Base-by-base conservation (phyloP, 2,797 vertebrate species). In the Molossus molossus region DNA sequence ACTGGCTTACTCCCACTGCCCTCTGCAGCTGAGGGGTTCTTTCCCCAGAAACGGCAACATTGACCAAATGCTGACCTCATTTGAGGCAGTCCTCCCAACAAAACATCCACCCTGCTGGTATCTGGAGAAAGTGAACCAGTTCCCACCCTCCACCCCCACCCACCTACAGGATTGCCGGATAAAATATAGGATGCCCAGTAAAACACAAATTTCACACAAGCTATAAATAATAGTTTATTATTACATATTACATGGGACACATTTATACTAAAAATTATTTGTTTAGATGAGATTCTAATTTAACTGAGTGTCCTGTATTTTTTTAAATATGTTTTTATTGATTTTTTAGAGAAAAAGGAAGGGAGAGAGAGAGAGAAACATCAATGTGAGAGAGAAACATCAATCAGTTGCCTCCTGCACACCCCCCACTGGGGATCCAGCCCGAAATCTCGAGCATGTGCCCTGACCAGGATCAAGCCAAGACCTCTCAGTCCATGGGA, bases 271-370 rank as follows among this genome's bases (percentile, higher is more conserved):
- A 40, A 55, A 70, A 20, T 27, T 64, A 70, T 40, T 29, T 72
- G 18, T 80, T 95, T 85, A 80, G n/a, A 17, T 58, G 37, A 80
- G 57, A 67, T 90, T 64, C 87, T 27, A 48, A 70, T 77, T 72
- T 57, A 12, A 64, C 64, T 18, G 3, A 20, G 15, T 45, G 20
- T 45, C 23, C 21, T 37, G 2, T 82, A 48, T 76, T 80, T 90
- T 53, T 45, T 45, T 3, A 45, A 45, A 45, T 45, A 45, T 45
- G 6, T 45, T 45, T 45, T 45, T 45, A 45, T 45, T 45, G 40
- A 5, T 5, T 45, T 45, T 45, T 45, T 45, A 45, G 40, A 45
- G 40, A 45, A 45, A 45, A 45, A 45, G 40, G 40, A 40, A 40
- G 40, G 40, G 40, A 45, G 40, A 45, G 40, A 45, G 40, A 45